Conservation (phyloP, 2,113 vertebrate genomes). For the Odocoileus virginianus region DNA sequence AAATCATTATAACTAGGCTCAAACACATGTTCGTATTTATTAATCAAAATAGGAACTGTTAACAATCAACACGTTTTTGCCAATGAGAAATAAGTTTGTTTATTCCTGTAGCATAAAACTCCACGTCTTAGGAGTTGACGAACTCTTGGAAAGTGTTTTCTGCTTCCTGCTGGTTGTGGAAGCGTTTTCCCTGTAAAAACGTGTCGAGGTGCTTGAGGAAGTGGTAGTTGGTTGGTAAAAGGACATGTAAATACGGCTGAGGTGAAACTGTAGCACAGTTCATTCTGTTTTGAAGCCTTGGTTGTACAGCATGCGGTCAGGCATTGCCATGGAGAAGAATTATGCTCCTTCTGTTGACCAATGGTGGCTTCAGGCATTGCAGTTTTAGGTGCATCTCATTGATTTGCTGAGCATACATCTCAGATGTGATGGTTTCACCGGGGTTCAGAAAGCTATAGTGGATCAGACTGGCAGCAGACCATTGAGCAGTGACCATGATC, state of each 20-base stretch:
- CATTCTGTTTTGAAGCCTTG: background rate
- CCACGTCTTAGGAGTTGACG: background rate
- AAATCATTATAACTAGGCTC: background rate
- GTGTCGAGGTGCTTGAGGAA: background rate
- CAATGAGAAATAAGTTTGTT: background rate
- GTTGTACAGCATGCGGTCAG: background rate
- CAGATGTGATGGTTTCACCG: background rate
- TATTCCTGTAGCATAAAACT: background rate
- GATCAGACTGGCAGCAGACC: background rate
- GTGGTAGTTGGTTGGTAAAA: background rate
- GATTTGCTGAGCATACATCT: background rate
- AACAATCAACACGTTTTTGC: background rate
- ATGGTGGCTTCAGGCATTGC: background rate
- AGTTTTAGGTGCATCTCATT: background rate
- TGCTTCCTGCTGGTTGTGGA: background rate
- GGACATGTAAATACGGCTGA: background rate
- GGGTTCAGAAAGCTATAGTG: background rate
- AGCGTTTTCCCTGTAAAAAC: background rate
- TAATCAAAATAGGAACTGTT: background rate
- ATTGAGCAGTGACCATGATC: background rate
- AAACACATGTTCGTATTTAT: background rate
- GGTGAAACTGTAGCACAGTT: background rate
- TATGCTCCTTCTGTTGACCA: background rate
- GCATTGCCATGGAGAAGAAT: background rate
- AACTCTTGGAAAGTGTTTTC: background rate